Conservation (phyloP, 2,113 vertebrate species). For the Clupea harengus region DNA sequence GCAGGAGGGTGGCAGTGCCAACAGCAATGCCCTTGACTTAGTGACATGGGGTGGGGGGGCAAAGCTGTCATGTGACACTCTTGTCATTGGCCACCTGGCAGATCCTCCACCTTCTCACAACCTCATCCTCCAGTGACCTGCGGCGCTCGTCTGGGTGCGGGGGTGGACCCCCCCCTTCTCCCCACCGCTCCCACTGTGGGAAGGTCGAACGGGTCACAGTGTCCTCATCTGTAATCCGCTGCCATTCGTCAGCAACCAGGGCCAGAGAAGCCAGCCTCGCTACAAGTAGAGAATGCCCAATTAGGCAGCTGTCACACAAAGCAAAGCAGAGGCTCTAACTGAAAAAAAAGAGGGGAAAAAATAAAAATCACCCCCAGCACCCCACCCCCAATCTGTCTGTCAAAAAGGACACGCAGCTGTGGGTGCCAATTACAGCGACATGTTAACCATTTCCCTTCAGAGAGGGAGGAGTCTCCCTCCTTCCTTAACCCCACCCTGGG, state of each 20-base stretch:
- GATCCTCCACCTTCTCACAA: constrained; percentile 68
- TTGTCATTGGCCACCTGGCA: constrained; percentile 85
- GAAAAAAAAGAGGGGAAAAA: not conserved
- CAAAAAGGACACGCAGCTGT: constrained; percentile 84
- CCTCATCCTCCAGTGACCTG: constrained; percentile 87
- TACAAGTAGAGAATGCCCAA: constrained; percentile 90
- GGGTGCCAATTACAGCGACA: constrained; percentile 87
- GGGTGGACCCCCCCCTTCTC: constrained; percentile 48
- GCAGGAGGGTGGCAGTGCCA: constrained; percentile 50
- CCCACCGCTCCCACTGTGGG: constrained; percentile 64
- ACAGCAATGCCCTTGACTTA: constrained; percentile 81
- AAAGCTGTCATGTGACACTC: constrained; percentile 83
- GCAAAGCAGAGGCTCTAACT: constrained; percentile 77
- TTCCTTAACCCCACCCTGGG: not conserved
- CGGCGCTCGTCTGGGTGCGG: constrained; percentile 68
- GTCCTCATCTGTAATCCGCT: constrained; percentile 91
- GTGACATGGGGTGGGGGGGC: constrained; percentile 67
- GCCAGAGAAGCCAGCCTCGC: constrained; percentile 81
- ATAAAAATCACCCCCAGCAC: not conserved
- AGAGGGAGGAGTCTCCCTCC: not conserved
- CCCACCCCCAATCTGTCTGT: constrained; percentile 70
- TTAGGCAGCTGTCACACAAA: constrained; percentile 95
- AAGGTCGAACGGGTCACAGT: constrained; percentile 86
- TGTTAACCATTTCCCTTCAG: constrained; percentile 79
- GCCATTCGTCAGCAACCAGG: constrained; percentile 86